A percentile compares a stretch with the other conserved stretches of the same genome.
Evolutionary conservation across 2,888 invertebrate species (phyloP).

Genomic region (Dolichopus griseipennis): DNA sequence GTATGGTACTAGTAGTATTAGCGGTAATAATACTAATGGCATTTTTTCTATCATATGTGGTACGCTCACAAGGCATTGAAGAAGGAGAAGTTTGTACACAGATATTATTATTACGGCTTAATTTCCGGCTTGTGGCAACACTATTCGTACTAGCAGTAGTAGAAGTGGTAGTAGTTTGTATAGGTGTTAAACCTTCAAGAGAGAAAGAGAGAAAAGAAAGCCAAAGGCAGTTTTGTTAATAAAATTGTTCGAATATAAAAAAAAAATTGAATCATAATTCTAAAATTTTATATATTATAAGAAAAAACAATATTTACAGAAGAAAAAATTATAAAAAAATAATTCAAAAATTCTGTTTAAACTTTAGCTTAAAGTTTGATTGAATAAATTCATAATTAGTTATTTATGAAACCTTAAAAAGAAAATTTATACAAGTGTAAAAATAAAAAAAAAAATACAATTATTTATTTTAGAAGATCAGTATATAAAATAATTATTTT

Average conservation of each 20-base stretch:
- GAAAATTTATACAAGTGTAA: no score
- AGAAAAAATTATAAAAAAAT: no score
- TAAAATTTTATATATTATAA: no score
- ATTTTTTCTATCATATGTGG: slow-evolving; percentile 26
- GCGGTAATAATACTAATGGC: no score
- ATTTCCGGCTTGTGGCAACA: background rate
- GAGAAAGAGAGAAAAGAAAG: slow-evolving; percentile 50
- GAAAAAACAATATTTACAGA: no score
- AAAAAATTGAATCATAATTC: background rate
- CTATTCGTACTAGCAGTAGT: slow-evolving; percentile 38
- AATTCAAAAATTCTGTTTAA: no score
- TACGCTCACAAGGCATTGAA: background rate
- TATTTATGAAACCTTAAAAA: no score
- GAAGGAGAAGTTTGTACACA: background rate
- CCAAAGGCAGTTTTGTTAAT: slow-evolving; percentile 63
- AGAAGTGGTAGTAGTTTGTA: slow-evolving; percentile 35
- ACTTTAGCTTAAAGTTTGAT: no score
- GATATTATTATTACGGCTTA: background rate
- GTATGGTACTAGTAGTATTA: background rate
- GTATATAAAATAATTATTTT: no score
- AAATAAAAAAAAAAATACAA: no score
- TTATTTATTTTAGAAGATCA: no score
- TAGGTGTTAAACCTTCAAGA: slow-evolving; percentile 58
- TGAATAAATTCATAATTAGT: no score
- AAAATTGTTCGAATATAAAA: slow-evolving; percentile 20